phyloP scores from a whole-genome alignment of 2,888 invertebrate genomes.

The Apantesis nais region DNA sequence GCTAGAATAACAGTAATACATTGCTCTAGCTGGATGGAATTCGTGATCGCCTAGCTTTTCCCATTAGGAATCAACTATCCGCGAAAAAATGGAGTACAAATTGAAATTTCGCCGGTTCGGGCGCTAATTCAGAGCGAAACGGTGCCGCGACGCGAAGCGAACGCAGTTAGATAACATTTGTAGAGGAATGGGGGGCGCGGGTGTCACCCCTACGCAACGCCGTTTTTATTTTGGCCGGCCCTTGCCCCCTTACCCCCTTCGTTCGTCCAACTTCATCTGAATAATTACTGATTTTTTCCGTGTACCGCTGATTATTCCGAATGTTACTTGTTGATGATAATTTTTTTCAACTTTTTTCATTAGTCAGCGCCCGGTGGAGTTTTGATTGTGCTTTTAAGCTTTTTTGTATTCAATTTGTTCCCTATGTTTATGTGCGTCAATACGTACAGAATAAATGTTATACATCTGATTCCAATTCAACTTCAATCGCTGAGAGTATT shows the following conservation, averaged over 20 bases:
- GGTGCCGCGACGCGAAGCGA: conserved; percentile 76
- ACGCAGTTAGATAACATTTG: conserved; percentile 86
- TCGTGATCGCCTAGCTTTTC: conserved; percentile 67
- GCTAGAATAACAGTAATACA: conserved; percentile 25
- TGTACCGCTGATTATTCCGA: conserved; percentile 86
- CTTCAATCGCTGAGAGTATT: conserved; percentile 24
- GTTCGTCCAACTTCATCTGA: conserved; percentile 86
- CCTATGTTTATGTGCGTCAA: conserved; percentile 45
- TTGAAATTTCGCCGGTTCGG: conserved; percentile 80
- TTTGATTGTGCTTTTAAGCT: conserved; percentile 60
- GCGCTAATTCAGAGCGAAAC: conserved; percentile 79
- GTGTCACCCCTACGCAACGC: conserved; percentile 85
- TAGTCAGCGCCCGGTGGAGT: conserved; percentile 62
- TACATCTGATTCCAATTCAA: conserved; percentile 37
- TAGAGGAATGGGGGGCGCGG: conserved; percentile 73
- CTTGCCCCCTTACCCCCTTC: conserved; percentile 83
- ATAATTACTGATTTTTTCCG: conserved; percentile 86
- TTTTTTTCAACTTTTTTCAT: conserved; percentile 77
- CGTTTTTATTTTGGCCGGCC: conserved; percentile 86
- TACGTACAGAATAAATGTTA: conserved; percentile 42
- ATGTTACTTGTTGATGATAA: conserved; percentile 85
- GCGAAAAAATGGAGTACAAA: conserved; percentile 78
- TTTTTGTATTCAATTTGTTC: conserved; percentile 54
- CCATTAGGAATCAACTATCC: conserved; percentile 76
- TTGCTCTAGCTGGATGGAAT: conserved; percentile 53